Evolutionary conservation across 2,113 vertebrate genomes (phyloP), one percentile per base, ranked within the genome.

Genomic region (Tinamus guttatus): DNA sequence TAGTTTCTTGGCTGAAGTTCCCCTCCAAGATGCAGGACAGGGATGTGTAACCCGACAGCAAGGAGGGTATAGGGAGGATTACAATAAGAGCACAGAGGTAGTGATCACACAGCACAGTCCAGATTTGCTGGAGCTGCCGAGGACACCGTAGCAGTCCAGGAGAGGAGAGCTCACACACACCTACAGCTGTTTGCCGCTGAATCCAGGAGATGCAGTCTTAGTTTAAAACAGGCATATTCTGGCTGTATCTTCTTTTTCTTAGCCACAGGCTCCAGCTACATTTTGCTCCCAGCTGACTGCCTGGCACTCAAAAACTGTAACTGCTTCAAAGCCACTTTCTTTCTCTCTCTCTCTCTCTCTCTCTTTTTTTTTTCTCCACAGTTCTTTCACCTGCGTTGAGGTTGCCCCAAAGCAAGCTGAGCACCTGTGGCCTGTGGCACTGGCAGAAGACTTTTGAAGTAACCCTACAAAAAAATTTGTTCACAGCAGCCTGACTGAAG

Each of bases 91-190:
- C 8, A 7, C 36, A 69, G n/a, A 49, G 34, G 14, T 9, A 64
- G 9, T 43, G 28, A 16, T 40, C 36, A 32, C 5, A 41, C n/a
- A 89, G 54, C 7, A 17, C 8, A 69, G 11, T 47, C 12, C 18
- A 1, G 38, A 30, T 63, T 59, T 78, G 38, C 5, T 41, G 21
- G 21, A 20, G 12, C 9, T 4, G 5, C 41, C 60, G 38, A 71
- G n/a, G 4, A 30, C 11, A n/a, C 25, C 25, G 2, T 34, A 0
- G 0, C 16, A 43, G 7, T 15, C 8, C 10, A 7, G 27, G 10
- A 5, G 20, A 14, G 5, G 4, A 79, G 88, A 81, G 20, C 9
- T 54, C 17, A 3, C 3, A 7, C 14, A 67, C 16, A 14, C 9
- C 13, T 54, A 3, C 4, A 59, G 15, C 3, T 81, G 32, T 24